phyloP scores from a whole-genome alignment of 1,140 invertebrate genomes.

The Apocrypta bakeri region DNA sequence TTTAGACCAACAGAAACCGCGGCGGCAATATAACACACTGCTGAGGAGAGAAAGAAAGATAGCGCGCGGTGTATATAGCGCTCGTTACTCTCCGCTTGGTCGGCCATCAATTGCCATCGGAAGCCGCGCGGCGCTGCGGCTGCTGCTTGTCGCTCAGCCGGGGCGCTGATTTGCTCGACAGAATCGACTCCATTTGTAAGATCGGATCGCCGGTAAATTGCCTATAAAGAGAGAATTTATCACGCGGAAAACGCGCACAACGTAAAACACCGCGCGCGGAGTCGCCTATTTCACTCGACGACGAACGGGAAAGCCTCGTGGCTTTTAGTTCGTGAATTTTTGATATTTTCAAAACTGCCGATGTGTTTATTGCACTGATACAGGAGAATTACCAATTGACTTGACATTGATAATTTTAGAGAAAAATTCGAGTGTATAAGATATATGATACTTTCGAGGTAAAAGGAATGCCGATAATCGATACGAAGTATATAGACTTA shows the following conservation, averaged over 20 bases:
- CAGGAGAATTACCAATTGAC: too few species aligned
- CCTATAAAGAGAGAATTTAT: conserved; percentile 38
- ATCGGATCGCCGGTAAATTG: conserved; percentile 30
- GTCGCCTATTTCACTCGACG: neutral
- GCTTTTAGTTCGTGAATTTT: too few species aligned
- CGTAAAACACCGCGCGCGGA: conserved; percentile 20
- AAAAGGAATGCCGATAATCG: too few species aligned
- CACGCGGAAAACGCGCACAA: conserved; percentile 22
- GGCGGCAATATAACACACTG: too few species aligned
- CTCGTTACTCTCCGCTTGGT: neutral
- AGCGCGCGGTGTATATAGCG: neutral
- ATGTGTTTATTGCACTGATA: too few species aligned
- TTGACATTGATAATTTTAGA: too few species aligned
- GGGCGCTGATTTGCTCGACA: conserved; percentile 47
- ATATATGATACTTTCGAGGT: too few species aligned
- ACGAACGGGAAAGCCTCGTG: neutral
- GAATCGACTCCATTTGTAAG: conserved; percentile 45
- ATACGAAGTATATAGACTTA: too few species aligned
- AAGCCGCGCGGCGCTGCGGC: neutral
- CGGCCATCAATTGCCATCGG: conserved; percentile 20
- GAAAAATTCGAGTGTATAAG: too few species aligned
- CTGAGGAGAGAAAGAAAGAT: neutral
- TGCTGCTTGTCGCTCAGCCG: conserved; percentile 5
- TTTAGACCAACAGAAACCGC: neutral
- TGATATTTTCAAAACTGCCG: too few species aligned